Percentiles rank a stretch among this genome's conserved stretches.
phyloP scores from a whole-genome alignment of 2,113 vertebrate species.

The Clinocottus analis region DNA sequence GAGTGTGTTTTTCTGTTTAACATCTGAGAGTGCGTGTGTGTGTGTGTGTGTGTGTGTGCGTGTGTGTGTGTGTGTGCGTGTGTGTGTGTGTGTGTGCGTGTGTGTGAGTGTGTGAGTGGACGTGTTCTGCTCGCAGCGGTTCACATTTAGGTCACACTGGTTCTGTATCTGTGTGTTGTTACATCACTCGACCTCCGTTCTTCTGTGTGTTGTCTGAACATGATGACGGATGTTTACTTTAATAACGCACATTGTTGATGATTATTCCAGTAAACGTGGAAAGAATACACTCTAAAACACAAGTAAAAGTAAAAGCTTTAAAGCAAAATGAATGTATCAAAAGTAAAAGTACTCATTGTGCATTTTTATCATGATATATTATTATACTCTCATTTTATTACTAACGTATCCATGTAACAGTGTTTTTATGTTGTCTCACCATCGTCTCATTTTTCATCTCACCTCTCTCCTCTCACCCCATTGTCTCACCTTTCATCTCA shows the following conservation, averaged over 20 bases:
- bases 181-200: conserved; percentile 62
- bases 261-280: background rate
- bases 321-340: background rate
- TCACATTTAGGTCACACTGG: conserved; percentile 76
- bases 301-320: background rate
- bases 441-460: no score
- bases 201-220: conserved; percentile 11
- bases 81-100: conserved; percentile 26
- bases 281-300: background rate
- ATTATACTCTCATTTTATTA: background rate
- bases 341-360: background rate
- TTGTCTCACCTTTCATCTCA: no score
- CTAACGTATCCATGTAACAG: background rate
- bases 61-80: background rate
- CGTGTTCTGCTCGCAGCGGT: conserved; percentile 58
- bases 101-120: conserved; percentile 5
- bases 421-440: background rate
- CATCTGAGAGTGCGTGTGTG: conserved; percentile 8
- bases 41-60: conserved; percentile 8
- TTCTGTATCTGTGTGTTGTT: conserved; percentile 59
- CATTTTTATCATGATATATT: background rate
- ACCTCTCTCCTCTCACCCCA: no score
- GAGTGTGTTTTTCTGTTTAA: conserved; percentile 21
- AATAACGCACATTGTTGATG: no score
- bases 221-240: background rate